Percentiles rank a stretch among this genome's conserved stretches.
Evolutionary conservation across 2,113 vertebrate species (phyloP).

Genomic region (Lethenteron reissneri): DNA sequence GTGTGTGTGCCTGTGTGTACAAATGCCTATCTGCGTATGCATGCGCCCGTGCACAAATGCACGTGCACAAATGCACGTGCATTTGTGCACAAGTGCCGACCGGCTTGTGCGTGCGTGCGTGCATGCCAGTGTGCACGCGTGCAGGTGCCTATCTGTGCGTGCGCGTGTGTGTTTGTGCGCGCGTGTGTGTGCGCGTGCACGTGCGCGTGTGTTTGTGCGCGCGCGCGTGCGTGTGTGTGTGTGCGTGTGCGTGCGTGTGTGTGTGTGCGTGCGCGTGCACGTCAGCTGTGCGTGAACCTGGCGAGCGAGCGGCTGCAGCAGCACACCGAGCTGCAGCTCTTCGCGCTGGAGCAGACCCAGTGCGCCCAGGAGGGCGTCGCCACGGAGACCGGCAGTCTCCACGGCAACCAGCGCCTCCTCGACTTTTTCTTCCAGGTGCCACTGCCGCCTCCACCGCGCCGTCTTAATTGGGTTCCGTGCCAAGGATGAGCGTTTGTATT

Average conservation of each 20-base stretch:
- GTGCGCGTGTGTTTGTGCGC: neutral
- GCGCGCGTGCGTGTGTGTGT: neutral
- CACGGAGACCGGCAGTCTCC: conserved; percentile 53
- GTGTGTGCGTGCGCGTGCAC: conserved; percentile 10
- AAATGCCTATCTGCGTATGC: conserved; percentile 4
- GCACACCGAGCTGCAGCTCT: conserved; percentile 58
- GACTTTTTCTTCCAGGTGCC: conserved; percentile 87
- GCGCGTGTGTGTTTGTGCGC: neutral
- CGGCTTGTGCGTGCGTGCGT: conserved; percentile 19
- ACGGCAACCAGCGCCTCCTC: conserved; percentile 41
- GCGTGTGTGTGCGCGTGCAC: neutral
- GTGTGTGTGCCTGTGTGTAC: conserved; percentile 15
- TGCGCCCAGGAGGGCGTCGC: conserved; percentile 66
- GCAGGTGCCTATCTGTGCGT: conserved; percentile 4
- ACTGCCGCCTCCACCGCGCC: neutral
- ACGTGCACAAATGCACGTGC: neutral
- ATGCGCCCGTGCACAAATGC: no score
- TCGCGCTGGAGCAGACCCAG: conserved; percentile 63
- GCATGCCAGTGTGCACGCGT: conserved; percentile 14
- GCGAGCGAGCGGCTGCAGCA: conserved; percentile 71
- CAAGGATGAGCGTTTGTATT: no score
- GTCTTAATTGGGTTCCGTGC: no score
- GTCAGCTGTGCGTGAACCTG: conserved; percentile 84
- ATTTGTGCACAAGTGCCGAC: conserved; percentile 24
- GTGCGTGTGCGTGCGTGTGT: conserved; percentile 11